Conservation (phyloP, 2,797 vertebrate species). For the Morelia viridis region DNA sequence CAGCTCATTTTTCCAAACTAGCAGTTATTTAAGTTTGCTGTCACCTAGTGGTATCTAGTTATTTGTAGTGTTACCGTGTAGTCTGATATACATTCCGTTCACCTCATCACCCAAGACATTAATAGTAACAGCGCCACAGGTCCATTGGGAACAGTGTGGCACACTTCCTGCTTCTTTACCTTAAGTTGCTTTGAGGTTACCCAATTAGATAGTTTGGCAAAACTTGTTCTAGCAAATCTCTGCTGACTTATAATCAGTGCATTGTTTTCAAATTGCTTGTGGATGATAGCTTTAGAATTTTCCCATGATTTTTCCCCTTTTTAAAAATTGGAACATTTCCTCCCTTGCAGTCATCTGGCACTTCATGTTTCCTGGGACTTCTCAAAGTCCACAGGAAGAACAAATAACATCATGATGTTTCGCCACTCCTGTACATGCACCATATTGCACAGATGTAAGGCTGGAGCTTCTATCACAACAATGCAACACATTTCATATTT, state of each 20-base stretch:
- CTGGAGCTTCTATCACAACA: too few species aligned
- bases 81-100: not conserved
- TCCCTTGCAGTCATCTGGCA: not conserved
- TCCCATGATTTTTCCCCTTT: not conserved
- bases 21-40: not conserved
- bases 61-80: not conserved
- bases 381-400: not conserved
- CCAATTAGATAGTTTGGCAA: not conserved
- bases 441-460: not conserved
- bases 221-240: not conserved
- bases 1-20: not conserved
- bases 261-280: not conserved
- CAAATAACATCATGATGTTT: not conserved
- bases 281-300: not conserved
- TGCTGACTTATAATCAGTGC: not conserved
- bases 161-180: not conserved
- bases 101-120: not conserved
- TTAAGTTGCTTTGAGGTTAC: not conserved
- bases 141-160: not conserved
- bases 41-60: not conserved
- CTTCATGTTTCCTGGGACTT: not conserved
- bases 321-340: not conserved
- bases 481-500: too few species aligned
- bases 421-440: not conserved
- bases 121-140: not conserved